A percentile compares a stretch with the other conserved stretches of the same genome.
Conservation (phyloP, 2,113 vertebrate genomes). For the Chionomys nivalis region DNA sequence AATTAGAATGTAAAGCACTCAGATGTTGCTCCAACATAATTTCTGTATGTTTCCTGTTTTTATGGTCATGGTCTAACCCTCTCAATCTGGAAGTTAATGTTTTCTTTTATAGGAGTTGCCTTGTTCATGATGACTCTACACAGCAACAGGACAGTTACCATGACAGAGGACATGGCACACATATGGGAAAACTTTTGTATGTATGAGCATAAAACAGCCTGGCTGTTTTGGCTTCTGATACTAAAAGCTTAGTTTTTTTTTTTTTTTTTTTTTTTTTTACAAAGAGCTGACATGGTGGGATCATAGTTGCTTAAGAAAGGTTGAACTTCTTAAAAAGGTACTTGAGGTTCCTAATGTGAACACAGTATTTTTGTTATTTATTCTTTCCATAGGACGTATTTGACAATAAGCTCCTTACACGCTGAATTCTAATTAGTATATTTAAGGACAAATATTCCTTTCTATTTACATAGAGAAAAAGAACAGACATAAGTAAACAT, state of each 20-base stretch:
- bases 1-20: not conserved
- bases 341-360: rapidly evolving
- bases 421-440: not conserved
- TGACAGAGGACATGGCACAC: not conserved
- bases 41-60: not conserved
- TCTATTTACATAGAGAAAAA: not conserved
- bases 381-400: not conserved
- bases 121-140: not conserved
- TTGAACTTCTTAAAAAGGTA: not conserved
- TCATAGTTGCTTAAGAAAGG: not conserved
- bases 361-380: not conserved
- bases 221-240: not conserved
- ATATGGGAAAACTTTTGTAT: not conserved
- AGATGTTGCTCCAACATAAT: not conserved
- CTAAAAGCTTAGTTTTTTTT: not conserved
- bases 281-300: not conserved
- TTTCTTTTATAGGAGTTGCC: not conserved
- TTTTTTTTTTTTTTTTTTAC: not conserved
- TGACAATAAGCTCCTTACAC: not conserved
- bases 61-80: not conserved
- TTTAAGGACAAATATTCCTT: not conserved
- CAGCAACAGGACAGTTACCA: not conserved
- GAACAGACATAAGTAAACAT: not conserved
- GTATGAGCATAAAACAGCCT: not conserved
- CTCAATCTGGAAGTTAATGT: not conserved